A percentile compares a stretch with the other conserved stretches of the same genome.
Evolutionary conservation across 2,888 invertebrate species (phyloP).

Genomic region (Limnephilus auricula): DNA sequence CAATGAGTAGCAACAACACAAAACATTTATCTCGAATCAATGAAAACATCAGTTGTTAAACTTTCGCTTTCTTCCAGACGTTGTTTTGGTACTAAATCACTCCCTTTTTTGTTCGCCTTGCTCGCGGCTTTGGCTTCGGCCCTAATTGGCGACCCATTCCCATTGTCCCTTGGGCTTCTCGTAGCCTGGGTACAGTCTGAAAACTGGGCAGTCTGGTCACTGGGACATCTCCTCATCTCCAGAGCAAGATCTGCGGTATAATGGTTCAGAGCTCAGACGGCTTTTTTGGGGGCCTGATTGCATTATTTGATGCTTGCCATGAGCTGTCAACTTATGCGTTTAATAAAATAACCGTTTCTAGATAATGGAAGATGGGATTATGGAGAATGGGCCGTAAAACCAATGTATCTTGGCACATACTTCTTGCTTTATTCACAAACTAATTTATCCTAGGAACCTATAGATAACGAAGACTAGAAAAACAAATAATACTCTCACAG

Average conservation of each 20-base stretch:
- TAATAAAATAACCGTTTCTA: neutral
- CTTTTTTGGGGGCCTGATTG: neutral
- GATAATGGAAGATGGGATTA: no score
- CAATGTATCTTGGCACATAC: no score
- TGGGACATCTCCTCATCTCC: neutral
- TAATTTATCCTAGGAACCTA: no score
- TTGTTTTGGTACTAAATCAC: slow-evolving; percentile 19
- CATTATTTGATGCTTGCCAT: neutral
- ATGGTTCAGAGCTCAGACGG: neutral
- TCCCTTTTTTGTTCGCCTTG: neutral
- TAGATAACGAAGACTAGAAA: no score
- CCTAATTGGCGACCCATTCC: slow-evolving; percentile 13
- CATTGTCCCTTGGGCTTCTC: neutral
- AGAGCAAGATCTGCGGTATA: neutral
- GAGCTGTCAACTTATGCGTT: neutral
- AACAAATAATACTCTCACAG: no score
- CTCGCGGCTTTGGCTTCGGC: neutral
- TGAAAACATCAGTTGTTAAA: neutral
- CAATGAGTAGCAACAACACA: no score
- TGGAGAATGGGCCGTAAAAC: no score
- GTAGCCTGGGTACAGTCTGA: neutral
- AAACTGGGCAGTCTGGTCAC: neutral
- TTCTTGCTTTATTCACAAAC: no score
- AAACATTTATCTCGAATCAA: neutral
- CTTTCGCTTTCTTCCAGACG: neutral